Base-by-base conservation (phyloP, 1,140 invertebrate genomes). In the Drosophila sp. region DNA sequence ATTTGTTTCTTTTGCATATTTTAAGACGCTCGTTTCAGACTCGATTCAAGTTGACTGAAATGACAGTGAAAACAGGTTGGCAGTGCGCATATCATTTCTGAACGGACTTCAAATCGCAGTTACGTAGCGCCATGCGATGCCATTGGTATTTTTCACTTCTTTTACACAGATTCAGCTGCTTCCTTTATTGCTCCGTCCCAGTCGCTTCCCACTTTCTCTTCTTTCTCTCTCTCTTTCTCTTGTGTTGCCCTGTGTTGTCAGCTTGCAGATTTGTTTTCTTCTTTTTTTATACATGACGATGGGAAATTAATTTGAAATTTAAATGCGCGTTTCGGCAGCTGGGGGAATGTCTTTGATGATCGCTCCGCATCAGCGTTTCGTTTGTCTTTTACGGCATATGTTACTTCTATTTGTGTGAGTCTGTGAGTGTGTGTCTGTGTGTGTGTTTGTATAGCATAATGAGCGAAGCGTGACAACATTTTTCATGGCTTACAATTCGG, bases 291-390 rank as follows among this genome's bases (percentile, higher is more conserved):
- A 72, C 79, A 76, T 89, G 80, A 66, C 72, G 78, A 76, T 51
- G 32, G 36, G 76, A 87, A 90, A 90, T 90, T 90, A 90, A 90
- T 90, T 90, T 90, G 87, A 90, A 90, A 90, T 90, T 90, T 90
- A 90, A 90, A 89, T 89, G 82, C 74, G 74, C 73, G 63, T 72
- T 67, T 50, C 75, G 71, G 78, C 73, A 81, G 76, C 65, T 81
- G 66, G 43, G 43, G 51, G 59, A 72, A 71, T 61, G 73, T 74
- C 80, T 89, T 75, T 89, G 77, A 77, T 76, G 82, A 70, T 72
- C 45, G 74, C 41, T 43, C 56, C 45, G 41, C 56, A 72, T 14
- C 72, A 61, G 13, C 51, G 40, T 14, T 63, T 56, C 41, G 38
- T 56, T 67, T 67, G 64, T 29, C 56, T 61, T 61, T 61, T 43